These are phyloP conservation scores for Dipus sagitta DNA, from an alignment of 2,797 vertebrate genomes.

Conservation along the genomic window DNA sequence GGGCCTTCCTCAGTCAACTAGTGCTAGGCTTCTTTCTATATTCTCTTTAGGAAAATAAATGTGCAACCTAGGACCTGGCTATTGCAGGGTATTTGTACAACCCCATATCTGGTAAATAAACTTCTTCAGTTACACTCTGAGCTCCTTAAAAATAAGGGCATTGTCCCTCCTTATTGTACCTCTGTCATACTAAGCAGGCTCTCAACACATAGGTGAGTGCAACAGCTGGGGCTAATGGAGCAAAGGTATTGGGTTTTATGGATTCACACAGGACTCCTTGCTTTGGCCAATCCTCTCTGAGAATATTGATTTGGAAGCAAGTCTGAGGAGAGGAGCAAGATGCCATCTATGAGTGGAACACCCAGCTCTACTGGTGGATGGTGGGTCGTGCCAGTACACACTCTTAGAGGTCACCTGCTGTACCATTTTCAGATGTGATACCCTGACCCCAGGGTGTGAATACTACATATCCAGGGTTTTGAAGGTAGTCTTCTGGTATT, in stretches of 20 bases:
- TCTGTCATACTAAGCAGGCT: not conserved
- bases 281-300: not conserved
- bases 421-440: not conserved
- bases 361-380: not conserved
- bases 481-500: not conserved
- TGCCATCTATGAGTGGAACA: not conserved
- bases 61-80: not conserved
- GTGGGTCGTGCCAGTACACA: not conserved
- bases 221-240: not conserved
- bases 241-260: not conserved
- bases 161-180: not conserved
- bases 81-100: not conserved
- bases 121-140: not conserved
- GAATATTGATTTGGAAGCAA: not conserved
- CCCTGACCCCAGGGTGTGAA: not conserved
- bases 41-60: not conserved
- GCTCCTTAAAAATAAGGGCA: not conserved
- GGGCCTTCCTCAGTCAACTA: not conserved
- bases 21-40: not conserved
- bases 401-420: not conserved
- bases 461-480: constrained; percentile 78
- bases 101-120: not conserved
- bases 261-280: not conserved
- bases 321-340: not conserved
- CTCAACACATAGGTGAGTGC: not conserved